Percentiles rank a stretch among this genome's conserved stretches.
Evolutionary conservation across 2,888 invertebrate species (phyloP).

Genomic region (Caenorhabditis japonica): DNA sequence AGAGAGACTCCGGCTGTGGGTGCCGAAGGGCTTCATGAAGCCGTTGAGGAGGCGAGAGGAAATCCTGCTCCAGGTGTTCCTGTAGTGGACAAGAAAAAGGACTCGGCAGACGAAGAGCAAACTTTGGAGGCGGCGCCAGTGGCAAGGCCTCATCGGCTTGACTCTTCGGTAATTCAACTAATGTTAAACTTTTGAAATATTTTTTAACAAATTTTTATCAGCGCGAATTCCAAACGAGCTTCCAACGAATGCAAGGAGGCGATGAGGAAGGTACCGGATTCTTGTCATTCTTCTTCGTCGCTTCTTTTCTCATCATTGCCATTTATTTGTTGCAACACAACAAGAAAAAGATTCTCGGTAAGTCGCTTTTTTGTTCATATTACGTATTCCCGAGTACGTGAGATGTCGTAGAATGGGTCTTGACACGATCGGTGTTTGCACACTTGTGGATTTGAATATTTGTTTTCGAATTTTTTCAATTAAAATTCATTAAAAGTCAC

Average conservation of each 20-base stretch:
- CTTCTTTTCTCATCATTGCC: conserved; percentile 42
- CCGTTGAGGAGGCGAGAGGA: conserved; percentile 52
- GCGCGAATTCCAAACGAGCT: conserved; percentile 21
- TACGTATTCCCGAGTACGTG: too few species aligned
- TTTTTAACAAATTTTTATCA: too few species aligned
- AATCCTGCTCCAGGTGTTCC: conserved; percentile 45
- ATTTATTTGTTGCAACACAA: conserved; percentile 61
- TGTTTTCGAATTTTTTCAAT: too few species aligned
- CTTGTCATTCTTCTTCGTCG: conserved; percentile 50
- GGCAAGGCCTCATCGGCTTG: conserved; percentile 30
- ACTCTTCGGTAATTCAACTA: conserved; percentile 29
- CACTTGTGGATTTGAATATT: too few species aligned
- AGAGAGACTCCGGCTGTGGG: conserved; percentile 44
- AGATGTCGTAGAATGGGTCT: too few species aligned
- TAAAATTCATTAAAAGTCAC: too few species aligned
- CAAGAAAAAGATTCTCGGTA: conserved; percentile 61
- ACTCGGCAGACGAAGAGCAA: conserved; percentile 48
- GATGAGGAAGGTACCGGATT: conserved; percentile 47
- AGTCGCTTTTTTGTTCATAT: too few species aligned
- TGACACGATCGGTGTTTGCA: too few species aligned
- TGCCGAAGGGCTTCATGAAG: conserved; percentile 51
- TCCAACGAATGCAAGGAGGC: conserved; percentile 13
- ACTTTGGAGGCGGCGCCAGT: conserved; percentile 38
- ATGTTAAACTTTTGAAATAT: too few species aligned
- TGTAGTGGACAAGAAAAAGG: conserved; percentile 37